Base-by-base conservation (phyloP, 2,888 invertebrate genomes). In the Craniophora ligustri region DNA sequence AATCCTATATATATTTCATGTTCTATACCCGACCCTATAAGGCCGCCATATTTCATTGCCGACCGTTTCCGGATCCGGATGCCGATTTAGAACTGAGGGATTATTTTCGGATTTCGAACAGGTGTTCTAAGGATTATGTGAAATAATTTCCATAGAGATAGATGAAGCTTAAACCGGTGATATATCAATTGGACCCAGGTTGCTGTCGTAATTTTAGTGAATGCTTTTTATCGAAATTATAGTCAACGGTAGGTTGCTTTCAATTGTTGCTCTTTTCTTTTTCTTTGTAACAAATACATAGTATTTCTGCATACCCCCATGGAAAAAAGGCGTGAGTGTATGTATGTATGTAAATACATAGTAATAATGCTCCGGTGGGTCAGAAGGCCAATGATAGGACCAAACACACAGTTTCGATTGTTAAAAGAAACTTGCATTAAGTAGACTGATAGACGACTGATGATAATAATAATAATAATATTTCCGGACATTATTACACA, bases 11-110 rank as follows among this genome's bases (percentile, higher is more conserved):
- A 65, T 40, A 48, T 64, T 56, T 53, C 53, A 68, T 68, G 51
- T 72, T 68, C 47, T 60, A 63, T 50, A 44, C 36, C 47, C 44
- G 35, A 46, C 42, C 46, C 49, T 41, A 36, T 39, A 40, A 41
- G 63, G 50, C 51, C 19, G 73, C 70, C 50, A 69, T 69, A 69
- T 69, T 72, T 69, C 73, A 69, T 69, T 65, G 56, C 73, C 38
- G 48, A 60, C 48, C 69, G 50, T 60, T 65, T 60, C 60, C 73
- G 30, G 30, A 54, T 54, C 56, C 69, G 60, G 30, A 44, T 53
- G 50, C 65, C 60, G 53, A 65, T 69, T 69, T 60, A 47, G 47
- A 68, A 65, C 34, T 41, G 36, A n/a, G 47, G 47, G 45, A 60
- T 72, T 68, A 68, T 72, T 68, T 69, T 64, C 54, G 66, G 32